Conservation (phyloP, 2,888 invertebrate species). For the Psylliodes chrysocephalus region DNA sequence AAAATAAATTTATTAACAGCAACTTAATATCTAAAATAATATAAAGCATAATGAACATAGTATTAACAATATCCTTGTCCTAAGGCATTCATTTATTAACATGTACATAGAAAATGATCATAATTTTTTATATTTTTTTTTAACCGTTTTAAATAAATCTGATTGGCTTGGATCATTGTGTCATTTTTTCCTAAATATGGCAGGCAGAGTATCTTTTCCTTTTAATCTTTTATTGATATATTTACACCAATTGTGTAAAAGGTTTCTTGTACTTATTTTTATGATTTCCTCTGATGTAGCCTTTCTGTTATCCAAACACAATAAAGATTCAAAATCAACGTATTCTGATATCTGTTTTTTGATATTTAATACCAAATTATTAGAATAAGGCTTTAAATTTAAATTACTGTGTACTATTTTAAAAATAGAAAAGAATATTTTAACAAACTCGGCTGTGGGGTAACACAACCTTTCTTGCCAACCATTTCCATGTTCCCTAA, state of each 20-base stretch:
- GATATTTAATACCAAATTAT: background rate
- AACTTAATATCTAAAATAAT: too few species aligned
- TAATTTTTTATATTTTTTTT: background rate
- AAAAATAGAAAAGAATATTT: background rate
- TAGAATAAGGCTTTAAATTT: background rate
- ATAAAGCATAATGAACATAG: too few species aligned
- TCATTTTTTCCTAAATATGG: background rate
- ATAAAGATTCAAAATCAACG: background rate
- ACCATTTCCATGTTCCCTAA: background rate
- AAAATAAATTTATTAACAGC: too few species aligned
- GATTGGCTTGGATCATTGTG: background rate
- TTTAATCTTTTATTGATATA: background rate
- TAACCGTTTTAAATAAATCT: background rate
- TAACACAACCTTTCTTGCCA: background rate
- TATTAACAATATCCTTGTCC: too few species aligned
- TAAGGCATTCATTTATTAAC: too few species aligned
- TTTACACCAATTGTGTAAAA: background rate
- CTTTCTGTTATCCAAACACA: background rate
- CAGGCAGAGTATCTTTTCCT: background rate
- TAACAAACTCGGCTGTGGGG: background rate
- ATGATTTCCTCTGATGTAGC: background rate
- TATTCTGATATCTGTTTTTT: background rate
- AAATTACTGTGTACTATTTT: background rate
- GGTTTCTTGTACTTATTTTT: background rate
- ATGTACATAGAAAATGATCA: too few species aligned